Evolutionary conservation across 2,888 invertebrate species (phyloP), one percentile per base, ranked within the genome.

Genomic region (Eupithecia abbreviata): DNA sequence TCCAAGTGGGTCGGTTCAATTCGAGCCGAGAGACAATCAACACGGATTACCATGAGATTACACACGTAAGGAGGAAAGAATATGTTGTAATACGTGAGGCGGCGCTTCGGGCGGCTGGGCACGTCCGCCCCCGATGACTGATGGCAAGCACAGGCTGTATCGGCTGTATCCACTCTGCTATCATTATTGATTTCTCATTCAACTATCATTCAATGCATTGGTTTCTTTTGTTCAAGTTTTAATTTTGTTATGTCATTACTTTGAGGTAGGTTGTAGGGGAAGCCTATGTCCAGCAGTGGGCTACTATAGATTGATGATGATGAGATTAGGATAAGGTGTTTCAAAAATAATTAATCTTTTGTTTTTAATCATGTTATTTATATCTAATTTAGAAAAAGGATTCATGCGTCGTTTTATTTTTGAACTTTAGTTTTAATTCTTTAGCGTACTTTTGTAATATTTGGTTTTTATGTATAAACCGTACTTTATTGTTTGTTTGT

Each of bases 51-150:
- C 79, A 78, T 80, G 82, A 81, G 81, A 81, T 82, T 82, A 82
- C 82, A 80, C 81, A 81, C 82, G 82, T 82, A 78, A 81, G 80
- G 79, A 78, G 80, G 78, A 81, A 82, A 62, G 82, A 83, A 83
- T 83, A 84, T 84, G 84, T 83, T 82, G 82, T 84, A 83, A 84
- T 85, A 84, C 83, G 81, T 83, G 84, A 84, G 83, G 81, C 69
- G 77, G 78, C 73, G 80, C 78, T 80, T 83, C 80, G 80, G 75
- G 67, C 77, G 76, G 80, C 84, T 78, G 83, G 83, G 82, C 86
- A 85, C 84, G 84, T 82, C 45, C 80, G 77, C 73, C 12, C 65
- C 41, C 41, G 41, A 30, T 62, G 62, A 62, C 10, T 10, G 62
- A 62, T 62, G 30, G 62, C 18, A n/a, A n/a, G n/a, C 9, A 9